phyloP scores from a whole-genome alignment of 92 coral and sea anemone species.

The Epizoanthus stellaris region DNA sequence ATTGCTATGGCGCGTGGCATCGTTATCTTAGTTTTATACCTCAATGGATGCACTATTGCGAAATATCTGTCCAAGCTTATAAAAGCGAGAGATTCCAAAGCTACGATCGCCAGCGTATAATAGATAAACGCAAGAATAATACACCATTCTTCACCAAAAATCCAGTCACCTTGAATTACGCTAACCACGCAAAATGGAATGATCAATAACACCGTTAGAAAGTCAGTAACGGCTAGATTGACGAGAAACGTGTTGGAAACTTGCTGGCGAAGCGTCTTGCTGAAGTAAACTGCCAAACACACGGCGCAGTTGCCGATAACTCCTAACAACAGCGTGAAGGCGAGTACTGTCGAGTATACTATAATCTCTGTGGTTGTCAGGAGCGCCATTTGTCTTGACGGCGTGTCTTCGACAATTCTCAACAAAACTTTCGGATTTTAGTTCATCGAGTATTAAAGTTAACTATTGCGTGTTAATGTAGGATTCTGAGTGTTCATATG shows the following conservation, averaged over 20 bases:
- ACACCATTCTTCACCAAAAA: constrained; percentile 53
- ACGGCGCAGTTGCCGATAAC: constrained; percentile 60
- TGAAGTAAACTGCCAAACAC: constrained; percentile 67
- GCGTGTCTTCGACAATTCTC: neutral
- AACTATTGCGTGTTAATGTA: neutral
- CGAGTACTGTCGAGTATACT: constrained; percentile 36
- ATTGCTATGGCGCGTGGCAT: constrained; percentile 26
- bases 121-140: constrained; percentile 55
- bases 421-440: neutral
- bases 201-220: constrained; percentile 54
- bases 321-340: constrained; percentile 51
- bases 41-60: constrained; percentile 63
- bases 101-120: constrained; percentile 69
- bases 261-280: constrained; percentile 64
- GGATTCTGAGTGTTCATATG: neutral
- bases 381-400: constrained; percentile 1
- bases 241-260: constrained; percentile 60
- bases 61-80: constrained; percentile 71
- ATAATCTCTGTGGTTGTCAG: constrained; percentile 41
- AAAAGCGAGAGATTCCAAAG: constrained; percentile 65
- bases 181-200: constrained; percentile 62
- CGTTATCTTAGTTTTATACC: constrained; percentile 54
- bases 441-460: neutral
- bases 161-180: constrained; percentile 59
- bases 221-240: constrained; percentile 65